Conservation (phyloP, 2,113 vertebrate genomes). For the Poeciliopsis occidentalis region DNA sequence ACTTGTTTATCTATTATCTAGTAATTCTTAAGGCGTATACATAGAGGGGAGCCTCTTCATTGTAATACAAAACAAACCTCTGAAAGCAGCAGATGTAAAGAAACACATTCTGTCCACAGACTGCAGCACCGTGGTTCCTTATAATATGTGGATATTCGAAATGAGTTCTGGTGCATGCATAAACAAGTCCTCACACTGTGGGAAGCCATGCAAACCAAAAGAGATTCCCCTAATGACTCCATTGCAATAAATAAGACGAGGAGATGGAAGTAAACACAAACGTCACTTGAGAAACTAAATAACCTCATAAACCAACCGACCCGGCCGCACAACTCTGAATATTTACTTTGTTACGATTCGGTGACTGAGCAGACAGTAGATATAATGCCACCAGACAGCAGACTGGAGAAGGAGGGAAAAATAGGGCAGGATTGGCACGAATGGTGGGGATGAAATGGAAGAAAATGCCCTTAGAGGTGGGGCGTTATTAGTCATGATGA, state of each 20-base stretch:
- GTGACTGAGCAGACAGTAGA: background rate
- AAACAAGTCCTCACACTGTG: slow-evolving; percentile 41
- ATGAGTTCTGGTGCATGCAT: slow-evolving; percentile 31
- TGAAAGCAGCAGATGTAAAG: slow-evolving; percentile 18
- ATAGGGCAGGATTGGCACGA: background rate
- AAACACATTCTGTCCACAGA: slow-evolving; percentile 47
- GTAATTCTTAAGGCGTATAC: background rate
- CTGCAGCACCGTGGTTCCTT: slow-evolving; percentile 6
- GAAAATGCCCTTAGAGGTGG: slow-evolving; percentile 15
- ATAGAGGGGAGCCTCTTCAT: slow-evolving; percentile 35
- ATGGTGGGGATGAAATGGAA: slow-evolving; percentile 10
- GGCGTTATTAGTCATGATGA: slow-evolving; percentile 61
- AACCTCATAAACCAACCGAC: background rate
- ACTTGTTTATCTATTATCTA: background rate
- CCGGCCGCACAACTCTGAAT: background rate
- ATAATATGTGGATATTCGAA: slow-evolving; percentile 46
- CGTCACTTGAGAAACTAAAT: slow-evolving; percentile 20
- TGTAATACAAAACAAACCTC: slow-evolving; percentile 34
- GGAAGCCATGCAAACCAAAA: slow-evolving; percentile 19
- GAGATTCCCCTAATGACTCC: slow-evolving; percentile 19
- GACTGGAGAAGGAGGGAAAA: background rate
- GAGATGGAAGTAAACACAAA: slow-evolving; percentile 29
- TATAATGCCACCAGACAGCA: background rate
- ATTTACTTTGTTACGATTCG: slow-evolving; percentile 10
- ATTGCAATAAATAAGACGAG: slow-evolving; percentile 16